These are phyloP conservation scores for Drepana falcataria DNA, from an alignment of 2,888 invertebrate genomes.

Conservation along the genomic window DNA sequence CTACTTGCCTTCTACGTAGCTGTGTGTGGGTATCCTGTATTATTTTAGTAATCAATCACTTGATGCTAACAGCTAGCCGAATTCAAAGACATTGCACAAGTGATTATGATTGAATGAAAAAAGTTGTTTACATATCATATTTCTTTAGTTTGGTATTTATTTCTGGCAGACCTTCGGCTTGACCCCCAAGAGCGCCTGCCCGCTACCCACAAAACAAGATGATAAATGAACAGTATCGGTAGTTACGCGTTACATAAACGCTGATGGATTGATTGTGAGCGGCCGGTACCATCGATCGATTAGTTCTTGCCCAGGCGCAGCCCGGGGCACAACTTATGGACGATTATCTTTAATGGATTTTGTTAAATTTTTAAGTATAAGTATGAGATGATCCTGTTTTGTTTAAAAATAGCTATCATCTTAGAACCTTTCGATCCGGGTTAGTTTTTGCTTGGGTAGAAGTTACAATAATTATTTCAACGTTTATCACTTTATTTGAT, in stretches of 20 bases:
- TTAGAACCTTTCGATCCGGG: conserved; percentile 45
- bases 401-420: conserved; percentile 47
- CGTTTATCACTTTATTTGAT: conserved; percentile 26
- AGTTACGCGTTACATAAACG: conserved; percentile 72
- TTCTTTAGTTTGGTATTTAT: conserved; percentile 50
- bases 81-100: conserved; percentile 4
- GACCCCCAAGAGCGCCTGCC: conserved; percentile 63
- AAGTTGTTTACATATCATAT: conserved; percentile 58
- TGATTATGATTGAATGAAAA: conserved; percentile 24
- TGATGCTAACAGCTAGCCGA: neutral
- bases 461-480: conserved; percentile 37
- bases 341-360: conserved; percentile 74
- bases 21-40: conserved; percentile 12
- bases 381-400: conserved; percentile 48
- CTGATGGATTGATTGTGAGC: conserved; percentile 77
- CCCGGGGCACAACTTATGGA: conserved; percentile 55
- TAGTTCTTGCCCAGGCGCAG: conserved; percentile 61
- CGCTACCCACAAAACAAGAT: conserved; percentile 73
- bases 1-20: conserved; percentile 14
- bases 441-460: conserved; percentile 37
- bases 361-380: conserved; percentile 60
- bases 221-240: conserved; percentile 75
- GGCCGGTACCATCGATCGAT: conserved; percentile 70
- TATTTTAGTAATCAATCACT: neutral
- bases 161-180: conserved; percentile 43